Base-by-base conservation (phyloP, 1,140 invertebrate genomes). In the Chironomus tepperi region DNA sequence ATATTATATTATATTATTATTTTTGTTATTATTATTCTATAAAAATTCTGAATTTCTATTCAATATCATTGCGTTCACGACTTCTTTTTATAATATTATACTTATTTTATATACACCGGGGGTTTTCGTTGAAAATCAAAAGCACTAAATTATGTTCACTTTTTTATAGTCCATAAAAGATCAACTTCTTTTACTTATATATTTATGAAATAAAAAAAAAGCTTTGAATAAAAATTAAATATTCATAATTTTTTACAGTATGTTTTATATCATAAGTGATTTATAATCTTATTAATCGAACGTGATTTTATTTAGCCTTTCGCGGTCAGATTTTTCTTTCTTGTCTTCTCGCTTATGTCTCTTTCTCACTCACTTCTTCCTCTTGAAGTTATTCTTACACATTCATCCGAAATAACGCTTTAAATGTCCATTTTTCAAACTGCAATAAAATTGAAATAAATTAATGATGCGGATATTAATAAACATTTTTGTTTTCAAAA, bases 121-220 rank as follows among this genome's bases (percentile, higher is more conserved):
- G 24, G 24, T 34, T 57, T 15, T 57, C 47, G 47, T 57, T 57
- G 47, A 57, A 57, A 57, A 57, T 57, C 47, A 70, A 70, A 70
- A 70, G 65, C 65, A 70, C 65, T 70, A 70, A 70, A 70, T 70
- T 70, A 70, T 70, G 65, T 70, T 70, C 65, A 70, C 65, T 70
- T 18, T 70, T 70, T 70, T 70, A 21, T 70, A 21, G 16, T 70
- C 19, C 19, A 70, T 70, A 70, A 70, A 70, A 57, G 47, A 57
- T 57, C 47, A 57, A 57, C 47, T 57, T 57, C 47, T 57, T 57
- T 57, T 57, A n/a, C 12, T n/a, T 57, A n/a, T 57, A 57, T 57
- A 57, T 57, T 57, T 57, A 57, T 57, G 47, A 57, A 57, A 57
- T 57, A 57, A 34, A 34, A 34, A 34, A 57, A 10, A 57, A 57